These are phyloP conservation scores for Lerema accius DNA, from an alignment of 1,140 invertebrate species.

Conservation along the genomic window DNA sequence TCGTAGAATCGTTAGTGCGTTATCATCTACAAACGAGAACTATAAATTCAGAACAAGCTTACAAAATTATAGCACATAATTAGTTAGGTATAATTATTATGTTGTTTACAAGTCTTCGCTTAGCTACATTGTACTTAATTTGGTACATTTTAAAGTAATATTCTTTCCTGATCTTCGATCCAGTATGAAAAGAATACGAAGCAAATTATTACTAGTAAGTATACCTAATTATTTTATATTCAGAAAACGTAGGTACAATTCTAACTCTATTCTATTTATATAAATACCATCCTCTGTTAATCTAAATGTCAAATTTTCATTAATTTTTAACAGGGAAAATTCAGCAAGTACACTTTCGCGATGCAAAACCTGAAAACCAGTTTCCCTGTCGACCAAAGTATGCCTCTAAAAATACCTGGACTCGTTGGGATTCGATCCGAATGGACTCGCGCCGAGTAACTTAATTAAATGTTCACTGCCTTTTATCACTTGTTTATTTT, in stretches of 20 bases:
- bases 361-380: conserved; percentile 49
- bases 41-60: background rate
- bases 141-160: too few species aligned
- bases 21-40: background rate
- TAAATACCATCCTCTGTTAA: too few species aligned
- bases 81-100: too few species aligned
- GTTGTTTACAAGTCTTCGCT: too few species aligned
- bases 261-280: too few species aligned
- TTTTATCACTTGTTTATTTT: conserved; percentile 42
- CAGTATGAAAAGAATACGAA: too few species aligned
- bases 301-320: background rate
- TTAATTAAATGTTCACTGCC: conserved; percentile 46
- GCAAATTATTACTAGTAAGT: too few species aligned
- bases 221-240: too few species aligned
- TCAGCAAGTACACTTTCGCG: conserved; percentile 36
- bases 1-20: background rate
- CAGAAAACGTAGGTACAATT: too few species aligned
- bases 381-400: conserved; percentile 29
- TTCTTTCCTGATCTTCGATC: too few species aligned
- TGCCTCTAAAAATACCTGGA: conserved; percentile 56
- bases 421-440: conserved; percentile 38
- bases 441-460: conserved; percentile 37
- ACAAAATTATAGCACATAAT: too few species aligned
- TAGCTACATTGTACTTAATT: too few species aligned
- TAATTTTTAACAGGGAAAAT: conserved; percentile 4